phyloP scores from a whole-genome alignment of 2,113 vertebrate genomes.

The Macrotis lagotis region DNA sequence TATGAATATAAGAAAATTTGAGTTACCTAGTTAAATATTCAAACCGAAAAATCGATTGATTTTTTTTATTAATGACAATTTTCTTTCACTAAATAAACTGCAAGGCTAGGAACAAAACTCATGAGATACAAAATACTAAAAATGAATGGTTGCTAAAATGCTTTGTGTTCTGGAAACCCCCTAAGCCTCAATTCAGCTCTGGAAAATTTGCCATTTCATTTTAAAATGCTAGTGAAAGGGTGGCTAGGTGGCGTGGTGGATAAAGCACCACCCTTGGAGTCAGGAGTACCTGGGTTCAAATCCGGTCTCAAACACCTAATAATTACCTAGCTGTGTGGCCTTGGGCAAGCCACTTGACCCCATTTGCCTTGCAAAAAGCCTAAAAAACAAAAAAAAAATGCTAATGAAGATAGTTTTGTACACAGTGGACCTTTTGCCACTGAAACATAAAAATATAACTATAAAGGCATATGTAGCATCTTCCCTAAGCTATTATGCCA shows the following conservation, averaged over 20 bases:
- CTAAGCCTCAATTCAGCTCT: neutral
- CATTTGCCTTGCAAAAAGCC: too few relatives aligned
- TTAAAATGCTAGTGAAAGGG: neutral
- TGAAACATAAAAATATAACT: neutral
- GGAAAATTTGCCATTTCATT: neutral
- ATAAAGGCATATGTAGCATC: neutral
- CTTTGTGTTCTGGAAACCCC: conserved; percentile 23
- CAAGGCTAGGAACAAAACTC: conserved; percentile 15
- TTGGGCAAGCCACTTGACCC: too few relatives aligned
- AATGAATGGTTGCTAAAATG: neutral
- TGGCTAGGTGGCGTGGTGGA: too few relatives aligned
- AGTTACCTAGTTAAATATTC: neutral
- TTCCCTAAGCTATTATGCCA: neutral
- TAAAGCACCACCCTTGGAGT: too few relatives aligned
- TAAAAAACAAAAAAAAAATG: too few relatives aligned
- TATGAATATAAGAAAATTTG: neutral
- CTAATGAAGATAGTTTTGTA: neutral
- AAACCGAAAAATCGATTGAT: neutral
- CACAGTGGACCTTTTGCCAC: neutral
- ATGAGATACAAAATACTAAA: conserved; percentile 36
- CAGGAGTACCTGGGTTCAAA: too few relatives aligned
- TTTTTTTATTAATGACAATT: neutral
- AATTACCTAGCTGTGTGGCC: too few relatives aligned
- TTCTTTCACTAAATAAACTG: neutral
- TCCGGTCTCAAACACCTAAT: too few relatives aligned